Conservation (phyloP, 2,888 invertebrate genomes). For the Tricholauxania praeusta region DNA sequence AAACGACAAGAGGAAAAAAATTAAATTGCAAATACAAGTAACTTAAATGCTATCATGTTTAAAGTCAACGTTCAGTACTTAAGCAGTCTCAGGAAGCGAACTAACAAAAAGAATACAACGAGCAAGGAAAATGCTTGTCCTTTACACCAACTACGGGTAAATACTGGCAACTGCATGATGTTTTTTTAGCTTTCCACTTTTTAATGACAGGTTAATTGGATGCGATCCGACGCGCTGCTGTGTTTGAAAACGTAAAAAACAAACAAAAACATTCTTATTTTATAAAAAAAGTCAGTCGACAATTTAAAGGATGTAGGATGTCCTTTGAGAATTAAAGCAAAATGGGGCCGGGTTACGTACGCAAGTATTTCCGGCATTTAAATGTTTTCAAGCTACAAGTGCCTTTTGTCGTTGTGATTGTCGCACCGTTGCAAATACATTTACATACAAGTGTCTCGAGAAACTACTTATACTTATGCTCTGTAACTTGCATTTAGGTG, state of each 20-base stretch:
- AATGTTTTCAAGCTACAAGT: neutral
- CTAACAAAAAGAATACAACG: neutral
- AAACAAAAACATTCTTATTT: neutral
- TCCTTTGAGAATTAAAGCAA: constrained; percentile 5
- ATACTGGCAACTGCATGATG: neutral
- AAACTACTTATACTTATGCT: too few species aligned
- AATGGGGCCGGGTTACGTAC: constrained; percentile 9
- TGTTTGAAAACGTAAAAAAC: neutral
- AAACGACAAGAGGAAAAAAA: neutral
- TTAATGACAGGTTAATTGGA: constrained; percentile 18
- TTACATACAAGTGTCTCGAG: too few species aligned
- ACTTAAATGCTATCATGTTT: neutral
- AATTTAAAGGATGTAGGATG: neutral
- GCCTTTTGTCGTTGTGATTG: neutral
- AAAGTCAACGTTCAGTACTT: neutral
- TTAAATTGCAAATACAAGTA: neutral
- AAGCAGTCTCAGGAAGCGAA: neutral
- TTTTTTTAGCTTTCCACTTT: neutral
- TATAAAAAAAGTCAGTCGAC: neutral
- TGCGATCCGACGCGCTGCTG: neutral
- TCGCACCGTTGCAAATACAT: too few species aligned
- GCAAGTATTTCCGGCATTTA: constrained; percentile 5
- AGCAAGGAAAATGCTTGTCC: neutral
- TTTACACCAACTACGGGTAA: neutral
- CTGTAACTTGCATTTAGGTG: too few species aligned